These are phyloP conservation scores for Nyctalus aviator DNA, from an alignment of 2,797 vertebrate genomes.

Conservation along the genomic window DNA sequence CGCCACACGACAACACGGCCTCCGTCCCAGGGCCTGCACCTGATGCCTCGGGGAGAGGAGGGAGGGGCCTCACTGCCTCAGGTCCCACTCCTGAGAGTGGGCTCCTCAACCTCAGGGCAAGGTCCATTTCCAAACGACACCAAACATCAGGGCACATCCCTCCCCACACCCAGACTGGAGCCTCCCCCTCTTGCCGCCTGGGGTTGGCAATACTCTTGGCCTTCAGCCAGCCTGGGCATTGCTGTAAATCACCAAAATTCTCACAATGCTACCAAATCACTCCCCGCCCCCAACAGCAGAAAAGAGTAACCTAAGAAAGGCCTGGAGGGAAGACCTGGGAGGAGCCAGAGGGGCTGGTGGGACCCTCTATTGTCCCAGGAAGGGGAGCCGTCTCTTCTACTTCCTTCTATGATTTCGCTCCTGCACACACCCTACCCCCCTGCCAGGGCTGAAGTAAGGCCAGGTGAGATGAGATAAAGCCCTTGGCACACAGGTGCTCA, in stretches of 20 bases:
- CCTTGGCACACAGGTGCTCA: background rate
- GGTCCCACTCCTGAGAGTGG: background rate
- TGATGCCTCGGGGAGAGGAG: accelerated
- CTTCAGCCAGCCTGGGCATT: background rate
- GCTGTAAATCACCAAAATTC: background rate
- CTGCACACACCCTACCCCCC: background rate
- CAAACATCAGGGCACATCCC: no score
- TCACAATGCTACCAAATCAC: background rate
- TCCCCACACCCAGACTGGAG: background rate
- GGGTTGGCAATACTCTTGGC: background rate
- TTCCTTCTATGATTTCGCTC: background rate
- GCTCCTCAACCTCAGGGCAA: background rate
- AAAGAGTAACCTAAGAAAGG: background rate
- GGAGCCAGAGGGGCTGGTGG: background rate
- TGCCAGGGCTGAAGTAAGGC: background rate
- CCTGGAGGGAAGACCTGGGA: background rate
- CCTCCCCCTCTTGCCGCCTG: background rate
- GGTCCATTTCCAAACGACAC: background rate
- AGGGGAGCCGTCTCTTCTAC: background rate
- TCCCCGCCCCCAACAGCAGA: background rate
- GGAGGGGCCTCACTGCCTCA: accelerated
- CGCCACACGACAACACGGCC: background rate
- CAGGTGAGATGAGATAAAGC: background rate
- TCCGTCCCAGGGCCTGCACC: background rate
- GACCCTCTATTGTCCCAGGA: background rate